Conservation (phyloP, 2,797 vertebrate species). For the Enteromius thamalakanensis region DNA sequence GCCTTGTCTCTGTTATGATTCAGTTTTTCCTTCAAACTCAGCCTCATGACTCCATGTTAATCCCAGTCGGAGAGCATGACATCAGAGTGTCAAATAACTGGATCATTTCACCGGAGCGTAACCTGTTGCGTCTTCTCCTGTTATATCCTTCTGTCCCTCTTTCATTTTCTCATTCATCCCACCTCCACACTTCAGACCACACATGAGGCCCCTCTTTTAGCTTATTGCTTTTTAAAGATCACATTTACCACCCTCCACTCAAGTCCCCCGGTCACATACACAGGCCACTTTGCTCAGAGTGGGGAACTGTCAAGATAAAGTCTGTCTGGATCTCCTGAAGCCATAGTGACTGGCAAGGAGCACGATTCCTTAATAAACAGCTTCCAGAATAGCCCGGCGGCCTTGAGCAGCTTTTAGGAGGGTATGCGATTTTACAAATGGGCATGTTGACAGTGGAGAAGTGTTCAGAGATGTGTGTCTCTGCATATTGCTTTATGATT, state of each 20-base stretch:
- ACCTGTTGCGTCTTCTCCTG: neutral
- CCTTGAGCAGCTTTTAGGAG: conserved; percentile 15
- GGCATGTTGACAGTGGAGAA: conserved; percentile 29
- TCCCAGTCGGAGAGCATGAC: conserved; percentile 57
- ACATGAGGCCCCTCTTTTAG: neutral
- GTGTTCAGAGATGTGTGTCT: conserved; percentile 18
- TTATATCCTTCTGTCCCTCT: neutral
- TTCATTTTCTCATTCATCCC: conserved; percentile 2
- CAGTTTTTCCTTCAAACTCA: conserved; percentile 27
- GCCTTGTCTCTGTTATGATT: conserved; percentile 2
- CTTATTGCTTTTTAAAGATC: conserved; percentile 23
- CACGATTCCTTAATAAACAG: conserved; percentile 73
- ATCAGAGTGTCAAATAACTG: conserved; percentile 69
- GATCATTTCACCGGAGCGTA: neutral
- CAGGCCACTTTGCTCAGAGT: neutral
- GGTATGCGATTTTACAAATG: conserved; percentile 23
- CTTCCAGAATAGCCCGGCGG: conserved; percentile 63
- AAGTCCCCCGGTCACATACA: neutral
- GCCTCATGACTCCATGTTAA: conserved; percentile 14
- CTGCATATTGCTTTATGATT: conserved; percentile 20
- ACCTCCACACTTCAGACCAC: conserved; percentile 25
- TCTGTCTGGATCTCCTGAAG: conserved; percentile 47
- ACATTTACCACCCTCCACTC: conserved; percentile 17
- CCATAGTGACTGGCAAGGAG: conserved; percentile 50
- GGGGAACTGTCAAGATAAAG: conserved; percentile 26